Percentiles rank a stretch among this genome's conserved stretches.
Conservation (phyloP, 2,113 vertebrate species). For the Dasyprocta punctata region DNA sequence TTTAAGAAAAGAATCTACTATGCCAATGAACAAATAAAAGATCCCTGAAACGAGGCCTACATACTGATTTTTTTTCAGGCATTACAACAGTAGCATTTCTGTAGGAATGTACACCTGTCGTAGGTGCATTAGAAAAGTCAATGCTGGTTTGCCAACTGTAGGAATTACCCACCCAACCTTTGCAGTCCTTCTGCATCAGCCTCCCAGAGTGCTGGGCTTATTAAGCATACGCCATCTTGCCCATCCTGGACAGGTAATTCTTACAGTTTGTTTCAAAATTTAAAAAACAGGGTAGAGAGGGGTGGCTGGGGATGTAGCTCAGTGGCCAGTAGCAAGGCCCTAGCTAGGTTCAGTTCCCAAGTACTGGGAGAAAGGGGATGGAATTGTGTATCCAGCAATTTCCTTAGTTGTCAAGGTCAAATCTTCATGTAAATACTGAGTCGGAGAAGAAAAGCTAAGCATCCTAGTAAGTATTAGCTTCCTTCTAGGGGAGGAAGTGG, state of each 20-base stretch:
- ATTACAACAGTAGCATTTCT: neutral
- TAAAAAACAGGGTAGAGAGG: neutral
- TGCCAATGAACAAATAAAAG: slow-evolving; percentile 25
- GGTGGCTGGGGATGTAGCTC: neutral
- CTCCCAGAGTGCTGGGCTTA: too few relatives aligned
- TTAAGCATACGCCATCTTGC: too few relatives aligned
- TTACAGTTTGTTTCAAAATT: neutral
- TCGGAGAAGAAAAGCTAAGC: neutral
- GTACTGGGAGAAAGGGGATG: neutral
- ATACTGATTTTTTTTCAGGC: neutral
- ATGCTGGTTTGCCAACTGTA: neutral
- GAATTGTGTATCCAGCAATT: neutral
- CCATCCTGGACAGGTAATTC: too few relatives aligned
- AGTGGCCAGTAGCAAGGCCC: neutral
- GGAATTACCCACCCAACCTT: too few relatives aligned
- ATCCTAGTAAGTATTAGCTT: neutral
- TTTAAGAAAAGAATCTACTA: neutral
- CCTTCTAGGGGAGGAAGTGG: neutral
- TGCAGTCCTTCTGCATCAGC: too few relatives aligned
- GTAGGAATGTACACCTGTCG: neutral
- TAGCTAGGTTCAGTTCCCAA: neutral
- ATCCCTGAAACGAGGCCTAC: neutral
- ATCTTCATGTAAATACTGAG: neutral
- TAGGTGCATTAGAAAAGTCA: neutral
- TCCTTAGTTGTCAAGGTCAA: neutral